A percentile compares a stretch with the other conserved stretches of the same genome.
These are phyloP conservation scores for Phaetusa simplex DNA, from an alignment of 2,113 vertebrate species.

Conservation along the genomic window DNA sequence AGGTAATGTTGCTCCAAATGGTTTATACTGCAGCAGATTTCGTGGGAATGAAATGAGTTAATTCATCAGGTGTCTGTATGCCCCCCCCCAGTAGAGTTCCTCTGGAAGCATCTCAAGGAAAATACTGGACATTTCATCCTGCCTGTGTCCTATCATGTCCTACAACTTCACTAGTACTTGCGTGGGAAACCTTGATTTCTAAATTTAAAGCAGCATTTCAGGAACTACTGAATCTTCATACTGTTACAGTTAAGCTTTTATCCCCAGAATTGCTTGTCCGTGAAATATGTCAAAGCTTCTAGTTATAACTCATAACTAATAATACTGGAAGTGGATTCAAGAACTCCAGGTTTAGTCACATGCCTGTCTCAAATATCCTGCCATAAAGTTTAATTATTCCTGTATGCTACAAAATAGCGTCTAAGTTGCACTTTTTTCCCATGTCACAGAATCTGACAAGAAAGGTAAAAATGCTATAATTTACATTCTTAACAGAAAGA, in stretches of 20 bases:
- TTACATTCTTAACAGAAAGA: neutral
- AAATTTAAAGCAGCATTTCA: slow-evolving; percentile 2
- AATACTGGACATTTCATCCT: neutral
- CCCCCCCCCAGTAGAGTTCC: neutral
- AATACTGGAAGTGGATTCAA: neutral
- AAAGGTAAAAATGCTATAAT: neutral
- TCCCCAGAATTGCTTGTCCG: neutral
- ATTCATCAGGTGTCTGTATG: neutral
- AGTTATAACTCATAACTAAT: neutral
- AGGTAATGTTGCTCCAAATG: neutral
- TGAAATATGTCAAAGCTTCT: neutral
- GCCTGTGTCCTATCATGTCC: neutral
- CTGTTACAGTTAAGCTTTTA: neutral
- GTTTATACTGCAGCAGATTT: neutral
- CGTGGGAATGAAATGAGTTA: neutral
- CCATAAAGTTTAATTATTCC: neutral
- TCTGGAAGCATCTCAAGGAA: neutral
- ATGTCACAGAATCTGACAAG: neutral
- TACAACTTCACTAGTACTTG: neutral
- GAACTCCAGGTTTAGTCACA: neutral
- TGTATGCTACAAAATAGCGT: neutral
- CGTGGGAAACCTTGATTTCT: neutral
- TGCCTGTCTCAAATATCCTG: neutral
- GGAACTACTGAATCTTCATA: neutral
- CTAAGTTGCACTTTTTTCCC: neutral